These are phyloP conservation scores for Phyllostomus hastatus DNA, from an alignment of 2,113 vertebrate species.

Conservation along the genomic window DNA sequence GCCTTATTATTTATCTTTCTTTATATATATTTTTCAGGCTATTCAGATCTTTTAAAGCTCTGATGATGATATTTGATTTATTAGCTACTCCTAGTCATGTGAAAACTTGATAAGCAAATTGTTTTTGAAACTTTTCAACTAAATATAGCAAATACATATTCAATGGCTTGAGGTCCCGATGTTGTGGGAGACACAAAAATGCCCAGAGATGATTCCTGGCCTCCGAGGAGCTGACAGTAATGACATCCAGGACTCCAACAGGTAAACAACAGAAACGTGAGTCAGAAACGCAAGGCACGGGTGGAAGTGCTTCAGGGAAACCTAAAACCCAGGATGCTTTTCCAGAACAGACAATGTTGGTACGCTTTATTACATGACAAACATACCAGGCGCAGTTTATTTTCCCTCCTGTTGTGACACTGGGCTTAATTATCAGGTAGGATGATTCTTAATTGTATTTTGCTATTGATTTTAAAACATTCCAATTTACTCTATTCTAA, in stretches of 20 bases:
- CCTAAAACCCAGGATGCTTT: background rate
- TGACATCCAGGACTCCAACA: background rate
- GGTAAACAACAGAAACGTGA: background rate
- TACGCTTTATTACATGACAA: background rate
- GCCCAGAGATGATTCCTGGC: background rate
- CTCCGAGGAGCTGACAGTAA: background rate
- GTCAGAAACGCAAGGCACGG: background rate
- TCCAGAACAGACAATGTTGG: background rate
- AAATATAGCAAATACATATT: background rate
- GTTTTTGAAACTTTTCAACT: background rate
- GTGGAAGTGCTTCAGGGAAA: background rate
- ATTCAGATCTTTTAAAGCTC: background rate
- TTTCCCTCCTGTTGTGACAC: background rate
- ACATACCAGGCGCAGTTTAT: background rate
- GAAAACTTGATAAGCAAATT: background rate
- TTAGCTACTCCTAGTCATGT: background rate
- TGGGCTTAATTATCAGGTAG: background rate
- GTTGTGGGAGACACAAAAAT: background rate
- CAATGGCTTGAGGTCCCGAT: background rate
- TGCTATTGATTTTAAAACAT: slow-evolving; percentile 5
- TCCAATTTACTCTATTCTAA: background rate
- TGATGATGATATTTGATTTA: background rate
- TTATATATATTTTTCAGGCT: background rate
- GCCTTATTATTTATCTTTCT: background rate
- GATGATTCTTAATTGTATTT: background rate